Evolutionary conservation across 1,140 invertebrate genomes (phyloP).

Genomic region (Drosophila pallidifrons): DNA sequence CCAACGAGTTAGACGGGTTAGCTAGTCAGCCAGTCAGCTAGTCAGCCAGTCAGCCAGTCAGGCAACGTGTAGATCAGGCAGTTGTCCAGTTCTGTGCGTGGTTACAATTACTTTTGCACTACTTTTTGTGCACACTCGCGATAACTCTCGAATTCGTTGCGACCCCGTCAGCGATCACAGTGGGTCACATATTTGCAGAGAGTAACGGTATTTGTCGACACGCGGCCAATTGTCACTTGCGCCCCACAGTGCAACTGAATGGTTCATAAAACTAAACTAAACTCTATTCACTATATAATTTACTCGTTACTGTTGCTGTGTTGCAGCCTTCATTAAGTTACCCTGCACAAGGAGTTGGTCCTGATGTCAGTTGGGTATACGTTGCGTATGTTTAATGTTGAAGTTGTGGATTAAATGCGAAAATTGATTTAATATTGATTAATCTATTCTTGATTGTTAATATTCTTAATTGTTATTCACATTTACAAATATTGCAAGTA

Average conservation of each 20-base stretch:
- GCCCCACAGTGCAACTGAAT: constrained; percentile 19
- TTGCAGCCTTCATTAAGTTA: constrained; percentile 18
- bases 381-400: not conserved
- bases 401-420: too few relatives aligned
- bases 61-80: not conserved
- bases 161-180: constrained; percentile 15
- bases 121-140: constrained; percentile 57
- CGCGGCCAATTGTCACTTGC: constrained; percentile 2
- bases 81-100: constrained; percentile 62
- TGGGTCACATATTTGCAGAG: constrained; percentile 11
- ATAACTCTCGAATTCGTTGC: constrained; percentile 12
- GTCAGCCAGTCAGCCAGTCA: not conserved
- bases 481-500: too few relatives aligned
- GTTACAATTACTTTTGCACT: constrained; percentile 81
- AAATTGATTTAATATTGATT: too few relatives aligned
- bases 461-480: too few relatives aligned
- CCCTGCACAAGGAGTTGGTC: not conserved
- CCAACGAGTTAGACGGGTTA: constrained; percentile 78
- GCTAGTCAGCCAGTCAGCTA: constrained; percentile 3
- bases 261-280: constrained; percentile 14
- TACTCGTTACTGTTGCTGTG: constrained; percentile 10
- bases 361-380: not conserved
- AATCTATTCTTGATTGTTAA: too few relatives aligned
- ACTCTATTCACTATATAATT: not conserved
- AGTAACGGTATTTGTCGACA: constrained; percentile 24